These are phyloP conservation scores for Teinopalpus imperialis DNA, from an alignment of 2,888 invertebrate species.

Conservation along the genomic window DNA sequence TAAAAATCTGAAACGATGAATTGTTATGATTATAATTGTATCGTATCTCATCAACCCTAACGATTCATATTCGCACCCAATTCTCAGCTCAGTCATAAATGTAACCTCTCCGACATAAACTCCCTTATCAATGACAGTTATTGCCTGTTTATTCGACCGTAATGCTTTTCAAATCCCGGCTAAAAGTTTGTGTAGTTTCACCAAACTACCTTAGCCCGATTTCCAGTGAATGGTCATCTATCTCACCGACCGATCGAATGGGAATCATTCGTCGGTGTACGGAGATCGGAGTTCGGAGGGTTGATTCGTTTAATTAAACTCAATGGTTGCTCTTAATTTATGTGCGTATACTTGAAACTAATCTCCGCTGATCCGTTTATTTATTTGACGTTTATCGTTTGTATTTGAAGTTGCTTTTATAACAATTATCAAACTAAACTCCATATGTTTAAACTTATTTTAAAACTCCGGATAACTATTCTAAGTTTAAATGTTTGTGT, in stretches of 20 bases:
- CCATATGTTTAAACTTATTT: too few species aligned
- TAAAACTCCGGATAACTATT: too few species aligned
- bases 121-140: not conserved
- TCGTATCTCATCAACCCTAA: too few species aligned
- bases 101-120: not conserved
- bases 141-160: not conserved
- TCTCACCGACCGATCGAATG: slow-evolving; percentile 1
- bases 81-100: too few species aligned
- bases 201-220: slow-evolving; percentile 4
- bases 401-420: too few species aligned
- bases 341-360: not conserved
- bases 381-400: not conserved
- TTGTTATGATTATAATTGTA: too few species aligned
- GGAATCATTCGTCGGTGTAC: slow-evolving; percentile 8
- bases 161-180: slow-evolving; percentile 1
- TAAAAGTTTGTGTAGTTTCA: slow-evolving; percentile 4
- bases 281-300: not conserved
- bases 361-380: slow-evolving; percentile 16
- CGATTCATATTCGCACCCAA: too few species aligned
- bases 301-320: slow-evolving; percentile 9
- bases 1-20: too few species aligned
- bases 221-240: slow-evolving; percentile 11
- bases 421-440: too few species aligned
- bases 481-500: too few species aligned
- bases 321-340: slow-evolving; percentile 7